A percentile compares a stretch with the other conserved stretches of the same genome.
phyloP scores from a whole-genome alignment of 2,888 invertebrate species.

The Agapetus fuscipes region DNA sequence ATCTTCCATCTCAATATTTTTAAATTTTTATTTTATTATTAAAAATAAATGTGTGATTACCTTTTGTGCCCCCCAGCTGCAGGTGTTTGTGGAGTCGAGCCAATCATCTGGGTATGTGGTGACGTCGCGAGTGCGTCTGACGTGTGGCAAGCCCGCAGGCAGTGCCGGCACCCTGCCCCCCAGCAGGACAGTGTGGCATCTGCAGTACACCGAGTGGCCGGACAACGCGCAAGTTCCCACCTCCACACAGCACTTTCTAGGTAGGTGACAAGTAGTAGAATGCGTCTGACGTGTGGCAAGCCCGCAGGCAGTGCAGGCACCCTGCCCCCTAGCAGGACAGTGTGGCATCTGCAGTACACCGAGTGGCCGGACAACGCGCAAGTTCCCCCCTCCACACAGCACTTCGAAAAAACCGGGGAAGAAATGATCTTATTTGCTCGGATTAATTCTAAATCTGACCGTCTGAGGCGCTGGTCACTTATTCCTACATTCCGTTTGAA shows the following conservation, averaged over 20 bases:
- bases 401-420: no score
- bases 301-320: conserved; percentile 21
- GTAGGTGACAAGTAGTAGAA: conserved; percentile 30
- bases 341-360: conserved; percentile 78
- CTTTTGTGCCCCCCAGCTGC: conserved; percentile 41
- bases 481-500: no score
- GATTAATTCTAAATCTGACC: no score
- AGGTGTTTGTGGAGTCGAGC: conserved; percentile 54
- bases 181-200: conserved; percentile 63
- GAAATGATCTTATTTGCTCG: no score
- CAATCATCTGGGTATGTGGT: conserved; percentile 34
- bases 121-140: conserved; percentile 32
- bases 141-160: conserved; percentile 23
- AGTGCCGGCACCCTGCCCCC: conserved; percentile 22
- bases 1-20: background rate
- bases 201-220: conserved; percentile 69
- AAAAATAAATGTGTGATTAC: background rate
- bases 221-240: conserved; percentile 53
- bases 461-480: no score
- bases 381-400: conserved; percentile 54
- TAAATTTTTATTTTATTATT: background rate
- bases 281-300: no score
- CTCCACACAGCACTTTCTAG: conserved; percentile 55
- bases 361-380: conserved; percentile 57
- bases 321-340: conserved; percentile 33